A percentile compares a stretch with the other conserved stretches of the same genome.
These are phyloP conservation scores for Hiodon tergisus DNA, from an alignment of 2,113 vertebrate species.

Conservation along the genomic window DNA sequence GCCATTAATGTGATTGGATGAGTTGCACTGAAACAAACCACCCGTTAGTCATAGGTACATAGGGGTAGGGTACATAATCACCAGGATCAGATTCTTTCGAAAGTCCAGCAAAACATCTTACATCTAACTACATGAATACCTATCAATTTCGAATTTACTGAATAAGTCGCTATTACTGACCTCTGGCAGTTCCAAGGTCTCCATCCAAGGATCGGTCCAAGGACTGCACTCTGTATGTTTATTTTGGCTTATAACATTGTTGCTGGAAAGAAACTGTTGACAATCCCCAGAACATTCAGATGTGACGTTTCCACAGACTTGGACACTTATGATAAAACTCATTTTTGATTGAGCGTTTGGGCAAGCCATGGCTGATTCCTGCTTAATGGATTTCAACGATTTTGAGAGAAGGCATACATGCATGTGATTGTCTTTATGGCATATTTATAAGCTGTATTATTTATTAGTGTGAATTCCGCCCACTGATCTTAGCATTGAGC, in stretches of 20 bases:
- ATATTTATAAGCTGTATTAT: not conserved
- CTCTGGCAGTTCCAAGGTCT: too few species aligned
- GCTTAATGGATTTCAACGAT: not conserved
- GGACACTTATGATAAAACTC: not conserved
- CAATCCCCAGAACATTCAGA: not conserved
- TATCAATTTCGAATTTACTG: too few species aligned
- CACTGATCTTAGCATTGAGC: too few species aligned
- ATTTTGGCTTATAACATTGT: not conserved
- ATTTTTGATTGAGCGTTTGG: not conserved
- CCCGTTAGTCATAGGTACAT: not conserved
- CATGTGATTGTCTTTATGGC: not conserved
- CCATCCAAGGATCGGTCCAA: too few species aligned
- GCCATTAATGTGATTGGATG: slow-evolving; percentile 7
- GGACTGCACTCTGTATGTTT: not conserved
- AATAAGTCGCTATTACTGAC: too few species aligned
- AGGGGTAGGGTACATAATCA: too few species aligned
- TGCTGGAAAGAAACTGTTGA: not conserved
- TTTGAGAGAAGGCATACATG: not conserved
- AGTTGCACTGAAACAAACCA: not conserved
- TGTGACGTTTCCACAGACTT: too few species aligned
- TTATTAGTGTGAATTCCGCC: too few species aligned
- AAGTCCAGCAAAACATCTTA: not conserved
- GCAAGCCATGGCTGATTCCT: not conserved
- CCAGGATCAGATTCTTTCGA: not conserved
- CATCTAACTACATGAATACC: too few species aligned